A percentile compares a stretch with the other conserved stretches of the same genome.
Evolutionary conservation across 2,797 vertebrate genomes (phyloP).

Genomic region (Hapalemur alaotrensis): DNA sequence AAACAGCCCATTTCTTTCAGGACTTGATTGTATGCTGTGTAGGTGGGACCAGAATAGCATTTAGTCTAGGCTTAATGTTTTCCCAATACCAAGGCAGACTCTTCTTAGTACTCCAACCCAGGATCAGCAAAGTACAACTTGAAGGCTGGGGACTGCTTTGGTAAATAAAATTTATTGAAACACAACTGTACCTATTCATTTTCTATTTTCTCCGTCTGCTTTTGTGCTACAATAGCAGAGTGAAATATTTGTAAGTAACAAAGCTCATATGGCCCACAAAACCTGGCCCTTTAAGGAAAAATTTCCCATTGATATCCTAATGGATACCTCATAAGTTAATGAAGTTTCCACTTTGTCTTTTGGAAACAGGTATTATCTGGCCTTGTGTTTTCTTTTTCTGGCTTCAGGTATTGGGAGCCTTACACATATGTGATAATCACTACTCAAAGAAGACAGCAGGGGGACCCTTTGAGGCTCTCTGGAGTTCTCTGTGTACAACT

Average conservation of each 20-base stretch:
- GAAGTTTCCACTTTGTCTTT: not conserved
- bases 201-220: not conserved
- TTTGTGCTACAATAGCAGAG: not conserved
- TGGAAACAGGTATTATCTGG: not conserved
- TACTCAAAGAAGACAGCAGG: not conserved
- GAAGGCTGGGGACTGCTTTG: not conserved
- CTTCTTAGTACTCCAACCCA: not conserved
- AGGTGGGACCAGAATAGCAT: not conserved
- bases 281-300: not conserved
- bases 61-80: not conserved
- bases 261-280: not conserved
- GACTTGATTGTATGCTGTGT: not conserved
- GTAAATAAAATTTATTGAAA: not conserved
- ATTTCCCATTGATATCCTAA: not conserved
- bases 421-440: not conserved
- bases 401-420: not conserved
- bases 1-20: not conserved
- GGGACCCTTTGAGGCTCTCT: not conserved
- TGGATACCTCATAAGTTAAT: not conserved
- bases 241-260: not conserved
- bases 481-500: not conserved
- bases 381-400: not conserved
- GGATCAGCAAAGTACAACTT: not conserved
- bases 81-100: not conserved
- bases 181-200: not conserved